These are phyloP conservation scores for Melitaea cinxia DNA, from an alignment of 1,140 invertebrate genomes.

Conservation along the genomic window DNA sequence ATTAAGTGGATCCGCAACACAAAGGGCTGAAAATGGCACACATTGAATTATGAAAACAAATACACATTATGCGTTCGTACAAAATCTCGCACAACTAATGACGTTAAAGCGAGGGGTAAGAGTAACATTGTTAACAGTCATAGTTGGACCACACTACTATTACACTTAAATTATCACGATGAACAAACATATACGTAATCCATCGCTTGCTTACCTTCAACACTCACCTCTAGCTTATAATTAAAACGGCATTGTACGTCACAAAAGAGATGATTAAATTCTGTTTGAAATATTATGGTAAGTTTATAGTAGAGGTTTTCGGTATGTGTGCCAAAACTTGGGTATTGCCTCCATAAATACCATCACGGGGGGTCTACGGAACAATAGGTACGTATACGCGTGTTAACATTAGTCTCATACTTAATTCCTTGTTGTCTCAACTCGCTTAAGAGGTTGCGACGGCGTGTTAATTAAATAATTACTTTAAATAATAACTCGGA, in stretches of 20 bases:
- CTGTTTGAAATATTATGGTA: neutral
- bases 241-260: neutral
- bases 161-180: neutral
- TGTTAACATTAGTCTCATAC: constrained; percentile 76
- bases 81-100: constrained; percentile 78
- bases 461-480: constrained; percentile 79
- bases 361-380: constrained; percentile 62
- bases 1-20: constrained; percentile 53
- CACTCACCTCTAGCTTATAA: neutral
- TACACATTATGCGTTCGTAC: constrained; percentile 73
- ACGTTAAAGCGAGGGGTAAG: constrained; percentile 73
- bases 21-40: constrained; percentile 55
- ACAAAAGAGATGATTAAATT: neutral
- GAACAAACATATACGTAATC: neutral
- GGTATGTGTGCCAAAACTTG: constrained; percentile 72
- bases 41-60: constrained; percentile 77
- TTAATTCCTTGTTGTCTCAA: constrained; percentile 77
- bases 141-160: constrained; percentile 57
- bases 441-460: constrained; percentile 75
- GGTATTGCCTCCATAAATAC: constrained; percentile 70
- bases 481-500: constrained; percentile 74
- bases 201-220: constrained; percentile 3
- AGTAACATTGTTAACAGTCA: constrained; percentile 75
- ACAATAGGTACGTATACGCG: constrained; percentile 72
- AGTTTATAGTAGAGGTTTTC: constrained; percentile 13